Evolutionary conservation across 2,888 invertebrate genomes (phyloP), one percentile per base, ranked within the genome.

Genomic region (Drosophila eohydei): DNA sequence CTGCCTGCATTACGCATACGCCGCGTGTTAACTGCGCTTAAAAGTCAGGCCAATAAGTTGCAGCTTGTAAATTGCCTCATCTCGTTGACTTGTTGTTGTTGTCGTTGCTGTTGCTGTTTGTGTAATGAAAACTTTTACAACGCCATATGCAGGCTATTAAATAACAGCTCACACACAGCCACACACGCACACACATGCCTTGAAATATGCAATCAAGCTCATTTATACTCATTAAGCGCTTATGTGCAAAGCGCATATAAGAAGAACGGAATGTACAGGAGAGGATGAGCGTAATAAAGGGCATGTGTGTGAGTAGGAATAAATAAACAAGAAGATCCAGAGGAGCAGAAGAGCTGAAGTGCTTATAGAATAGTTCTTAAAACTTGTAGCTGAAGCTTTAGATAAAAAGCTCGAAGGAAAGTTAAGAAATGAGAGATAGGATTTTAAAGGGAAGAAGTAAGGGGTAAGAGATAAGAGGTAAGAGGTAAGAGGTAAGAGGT

Each of bases 121-220:
- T 87, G 87, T 87, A 84, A 89, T 84, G 87, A 83, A 84, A 84
- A 84, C 84, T 89, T 89, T 89, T 89, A 89, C 84, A 84, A 85
- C 88, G 89, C 85, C 89, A 89, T 84, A 85, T 89, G 85, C 89
- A 87, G 80, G 85, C 89, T 87, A 87, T 87, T 87, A 89, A 89
- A 84, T 89, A 88, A 83, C 65, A 81, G 55, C 73, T 63, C 72
- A 61, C 83, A 80, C 69, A 56, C 40, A 21, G 54, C 50, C 38
- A 11, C 21, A 46, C n/a, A 40, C 54, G 57, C 59, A 56, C 41
- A 51, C 61, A 56, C 70, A 48, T 66, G 74, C 81, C 78, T 66
- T 77, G 82, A 85, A 81, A 89, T 89, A 89, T 86, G 88, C 85
- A 89, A 86, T 86, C 88, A 86, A 88, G 88, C 85, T 86, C 85